Base-by-base conservation (phyloP, 2,797 vertebrate genomes). In the Urophycis tenuis region DNA sequence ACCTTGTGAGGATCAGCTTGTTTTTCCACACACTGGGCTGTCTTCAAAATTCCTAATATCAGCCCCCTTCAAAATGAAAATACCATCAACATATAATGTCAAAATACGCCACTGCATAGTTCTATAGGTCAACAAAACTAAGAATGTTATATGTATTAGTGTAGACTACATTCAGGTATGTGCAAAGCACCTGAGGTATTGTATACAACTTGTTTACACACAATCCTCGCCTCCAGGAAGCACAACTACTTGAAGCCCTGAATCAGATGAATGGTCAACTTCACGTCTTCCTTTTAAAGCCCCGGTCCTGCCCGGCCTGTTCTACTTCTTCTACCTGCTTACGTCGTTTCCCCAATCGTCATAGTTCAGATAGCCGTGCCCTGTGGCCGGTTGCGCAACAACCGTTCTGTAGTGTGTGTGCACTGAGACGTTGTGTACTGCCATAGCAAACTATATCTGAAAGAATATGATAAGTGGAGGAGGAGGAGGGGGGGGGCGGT, bases 171-270 rank as follows among this genome's bases (percentile, higher is more conserved):
- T 35, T 39, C 35, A 73, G 32, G 34, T 30, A 73, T 14, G 34
- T 35, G n/a, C 35, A 36, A 22, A 73, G 81, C 78, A 80, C 84
- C 85, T 88, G 88, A 87, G 84, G 79, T 86, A 81, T 78, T 79
- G 84, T 81, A 77, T 71, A 78, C 78, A 49, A 83, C 80, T 75
- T 77, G 73, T 34, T 77, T 79, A 77, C 9, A n/a, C 71, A 72
- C 74, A 79, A 49, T 72, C 25, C 60, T 53, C 15, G 49, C 75
- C 75, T 67, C 60, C 60, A 29, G 60, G 60, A 67, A 29, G 60
- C 60, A 89, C 80, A 79, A 77, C 77, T 53, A 84, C 39, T 60
- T 60, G 64, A 39, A 45, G 69, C 79, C 81, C 73, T 49, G 78
- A 75, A 79, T 77, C 79, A 72, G 83, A 71, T 33, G 32, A 71